Base-by-base conservation (phyloP, 1,140 invertebrate genomes). In the Drosophila pseudoobscura region DNA sequence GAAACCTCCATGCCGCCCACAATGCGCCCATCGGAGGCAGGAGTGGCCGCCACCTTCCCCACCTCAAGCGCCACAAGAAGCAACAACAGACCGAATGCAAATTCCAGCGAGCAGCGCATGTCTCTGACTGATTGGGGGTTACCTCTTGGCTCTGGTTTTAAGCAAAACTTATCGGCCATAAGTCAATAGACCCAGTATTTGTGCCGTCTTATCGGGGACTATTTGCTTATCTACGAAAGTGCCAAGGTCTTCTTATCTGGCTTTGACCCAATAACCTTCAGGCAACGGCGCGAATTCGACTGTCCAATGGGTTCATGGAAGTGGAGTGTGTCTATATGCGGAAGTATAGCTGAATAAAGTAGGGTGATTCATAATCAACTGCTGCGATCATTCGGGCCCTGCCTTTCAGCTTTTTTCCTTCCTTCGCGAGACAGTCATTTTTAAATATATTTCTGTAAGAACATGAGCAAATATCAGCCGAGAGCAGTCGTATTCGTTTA, bases 1-100 rank as follows among this genome's bases (percentile, higher is more conserved):
- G 87, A 71, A 13, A 62, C 75, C 52, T 80, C 53, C 24, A 75
- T 47, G 17, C 91, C 91, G 17, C 91, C 91, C 59, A 92, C 88
- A 65, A 92, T 91, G 6, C 91, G 83, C 0, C 87, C 90, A 26
- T 90, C 89, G n/a, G 72, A 63, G 9, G 47, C 22, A 22, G 76
- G 58, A 15, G 31, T 47, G 47, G 62, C 71, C 1, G 2, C 8
- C 29, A 15, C n/a, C 26, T 39, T 11, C 4, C 54, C 41, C 17
- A 41, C 24, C n/a, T 20, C 1, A 2, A 2, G 20, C 20, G 20
- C 20, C 20, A 20, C 20, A 20, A 20, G 20, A 2, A 56, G 17
- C 15, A 58, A 4, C 43, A 24, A 20, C 26, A 64, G 44, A 22
- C 51, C 22, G 41, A 52, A 35, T 47, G 66, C 61, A 62, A 56